Evolutionary conservation across 2,888 invertebrate species (phyloP).

Genomic region (Melieria crassipennis): DNA sequence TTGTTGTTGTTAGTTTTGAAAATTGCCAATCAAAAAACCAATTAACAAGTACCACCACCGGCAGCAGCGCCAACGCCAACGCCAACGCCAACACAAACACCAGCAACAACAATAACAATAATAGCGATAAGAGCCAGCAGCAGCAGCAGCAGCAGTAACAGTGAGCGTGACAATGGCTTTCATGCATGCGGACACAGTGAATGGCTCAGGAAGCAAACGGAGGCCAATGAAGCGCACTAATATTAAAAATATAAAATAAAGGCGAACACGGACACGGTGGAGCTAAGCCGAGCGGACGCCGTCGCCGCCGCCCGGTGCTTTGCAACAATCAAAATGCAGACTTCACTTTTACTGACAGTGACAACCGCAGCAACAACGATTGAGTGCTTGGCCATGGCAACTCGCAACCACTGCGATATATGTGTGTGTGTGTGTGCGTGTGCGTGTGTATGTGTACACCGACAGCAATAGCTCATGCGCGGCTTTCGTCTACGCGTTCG

Average conservation of each 20-base stretch:
- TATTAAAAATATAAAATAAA: no score
- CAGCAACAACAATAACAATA: background rate
- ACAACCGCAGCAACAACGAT: background rate
- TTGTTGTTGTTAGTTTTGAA: conserved; percentile 48
- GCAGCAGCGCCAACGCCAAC: conserved; percentile 26
- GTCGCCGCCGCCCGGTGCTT: no score
- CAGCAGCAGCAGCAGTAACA: background rate
- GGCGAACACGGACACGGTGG: no score
- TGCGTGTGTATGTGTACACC: background rate
- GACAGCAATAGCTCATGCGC: background rate
- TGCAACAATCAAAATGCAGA: no score
- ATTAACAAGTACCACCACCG: conserved; percentile 46
- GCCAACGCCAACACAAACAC: background rate
- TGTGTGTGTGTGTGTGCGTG: conserved; percentile 8
- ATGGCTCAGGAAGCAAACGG: no score
- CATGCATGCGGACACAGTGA: background rate
- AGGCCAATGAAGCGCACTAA: no score
- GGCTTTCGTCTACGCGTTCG: background rate
- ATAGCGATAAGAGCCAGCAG: background rate
- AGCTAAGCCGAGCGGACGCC: no score
- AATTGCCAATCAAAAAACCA: conserved; percentile 62
- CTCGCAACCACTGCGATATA: background rate
- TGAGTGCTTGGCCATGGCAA: background rate
- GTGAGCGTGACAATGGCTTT: background rate
- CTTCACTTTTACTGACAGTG: background rate